phyloP scores from a whole-genome alignment of 2,888 invertebrate genomes.

The Leptothorax acervorum region DNA sequence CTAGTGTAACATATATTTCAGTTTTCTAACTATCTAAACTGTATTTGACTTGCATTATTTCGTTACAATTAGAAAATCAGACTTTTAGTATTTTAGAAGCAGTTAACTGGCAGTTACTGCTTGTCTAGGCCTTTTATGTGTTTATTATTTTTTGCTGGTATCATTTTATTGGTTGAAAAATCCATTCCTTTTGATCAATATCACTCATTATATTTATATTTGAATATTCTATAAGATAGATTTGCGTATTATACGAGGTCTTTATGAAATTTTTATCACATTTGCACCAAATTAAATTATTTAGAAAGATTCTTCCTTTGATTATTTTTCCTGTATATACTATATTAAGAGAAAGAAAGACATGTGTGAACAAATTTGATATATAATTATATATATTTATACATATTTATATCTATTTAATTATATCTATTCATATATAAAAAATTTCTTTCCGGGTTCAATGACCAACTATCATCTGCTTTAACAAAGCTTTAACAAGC shows the following conservation, averaged over 20 bases:
- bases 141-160: slow-evolving; percentile 4
- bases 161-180: neutral
- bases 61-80: slow-evolving; percentile 72
- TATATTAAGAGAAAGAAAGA: too few relatives aligned
- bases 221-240: neutral
- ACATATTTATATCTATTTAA: too few relatives aligned
- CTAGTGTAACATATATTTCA: neutral
- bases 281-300: slow-evolving; percentile 2
- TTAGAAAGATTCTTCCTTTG: too few relatives aligned
- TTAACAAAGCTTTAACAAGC: too few relatives aligned
- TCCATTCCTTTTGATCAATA: neutral
- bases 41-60: slow-evolving; percentile 40
- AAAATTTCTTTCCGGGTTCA: too few relatives aligned
- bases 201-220: neutral
- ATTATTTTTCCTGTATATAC: too few relatives aligned
- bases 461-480: too few relatives aligned
- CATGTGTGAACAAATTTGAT: too few relatives aligned
- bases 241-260: neutral
- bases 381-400: too few relatives aligned
- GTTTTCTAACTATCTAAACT: slow-evolving; percentile 29
- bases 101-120: slow-evolving; percentile 9
- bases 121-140: slow-evolving; percentile 61
- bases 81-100: slow-evolving; percentile 71
- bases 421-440: too few relatives aligned
- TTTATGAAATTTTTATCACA: slow-evolving; percentile 28